Evolutionary conservation across 2,888 invertebrate genomes (phyloP), one percentile per base, ranked within the genome.

Genomic region (Elegia similella): DNA sequence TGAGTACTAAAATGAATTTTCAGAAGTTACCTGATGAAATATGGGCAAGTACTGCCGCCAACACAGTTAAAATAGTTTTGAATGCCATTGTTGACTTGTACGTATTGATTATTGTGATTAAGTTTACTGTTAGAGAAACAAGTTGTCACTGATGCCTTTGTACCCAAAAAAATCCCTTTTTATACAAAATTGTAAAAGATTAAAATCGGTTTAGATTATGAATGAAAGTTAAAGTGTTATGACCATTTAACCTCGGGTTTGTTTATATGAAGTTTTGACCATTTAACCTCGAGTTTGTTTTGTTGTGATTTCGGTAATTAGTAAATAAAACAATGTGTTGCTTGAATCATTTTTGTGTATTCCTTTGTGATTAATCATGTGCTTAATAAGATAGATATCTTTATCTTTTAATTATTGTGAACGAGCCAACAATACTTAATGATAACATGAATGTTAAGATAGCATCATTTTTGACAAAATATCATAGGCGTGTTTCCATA

Each of bases 1-100:
- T n/a, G n/a, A n/a, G n/a, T n/a, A n/a, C n/a, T n/a, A n/a, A n/a
- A n/a, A n/a, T n/a, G n/a, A n/a, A n/a, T n/a, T n/a, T 23, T 23
- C 2, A 23, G 5, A 23, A 2, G 2, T 23, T 38, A 38, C 38
- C 38, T 12, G 12, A 38, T n/a, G 38, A 38, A 0, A 38, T n/a
- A 38, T 38, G 46, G 46, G 43, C 50, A 60, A 60, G 66, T 62
- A 54, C 54, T 59, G 1, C 64, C 59, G 1, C 64, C 59, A 64
- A 66, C 57, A 57, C 59, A 52, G 13, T 13, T 7, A 10, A 29
- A 3, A 30, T 48, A 61, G 64, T 58, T 47, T 16, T 16, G 12
- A 23, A 46, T 12, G 17, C 23, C 46, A 46, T 46, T 5, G n/a
- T 38, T 38, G n/a, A n/a, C n/a, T n/a, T n/a, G n/a, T n/a, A n/a